Conservation (phyloP, 2,797 vertebrate species). For the Heliangelus exortis region DNA sequence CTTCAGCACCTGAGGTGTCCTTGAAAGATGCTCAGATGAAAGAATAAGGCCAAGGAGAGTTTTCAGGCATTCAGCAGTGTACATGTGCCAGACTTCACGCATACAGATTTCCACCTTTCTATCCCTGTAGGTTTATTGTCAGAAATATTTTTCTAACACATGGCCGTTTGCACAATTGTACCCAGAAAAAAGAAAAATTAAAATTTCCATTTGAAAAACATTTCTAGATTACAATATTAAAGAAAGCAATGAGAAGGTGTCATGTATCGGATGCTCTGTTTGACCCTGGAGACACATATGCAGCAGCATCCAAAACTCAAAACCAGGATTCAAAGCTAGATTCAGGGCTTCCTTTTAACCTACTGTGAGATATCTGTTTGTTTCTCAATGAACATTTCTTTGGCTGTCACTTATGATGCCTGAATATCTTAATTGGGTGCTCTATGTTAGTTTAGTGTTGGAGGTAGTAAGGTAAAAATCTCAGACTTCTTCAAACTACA, state of each 20-base stretch:
- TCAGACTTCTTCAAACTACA: not conserved
- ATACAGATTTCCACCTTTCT: not conserved
- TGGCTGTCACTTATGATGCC: not conserved
- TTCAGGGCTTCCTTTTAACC: not conserved
- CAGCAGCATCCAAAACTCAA: not conserved
- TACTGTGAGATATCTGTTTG: not conserved
- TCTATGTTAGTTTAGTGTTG: not conserved
- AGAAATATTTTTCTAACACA: not conserved
- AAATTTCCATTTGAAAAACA: not conserved
- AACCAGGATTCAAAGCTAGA: not conserved
- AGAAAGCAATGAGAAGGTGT: not conserved
- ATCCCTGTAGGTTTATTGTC: not conserved
- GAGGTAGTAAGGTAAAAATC: not conserved
- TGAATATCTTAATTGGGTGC: not conserved
- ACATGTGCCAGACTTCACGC: not conserved
- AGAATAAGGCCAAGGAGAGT: not conserved
- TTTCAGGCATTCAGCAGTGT: not conserved
- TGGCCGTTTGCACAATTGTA: not conserved
- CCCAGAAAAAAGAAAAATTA: not conserved
- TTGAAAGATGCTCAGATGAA: not conserved
- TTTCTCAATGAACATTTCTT: not conserved
- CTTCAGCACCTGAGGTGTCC: not conserved
- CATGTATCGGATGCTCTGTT: fast-evolving
- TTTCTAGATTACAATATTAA: not conserved
- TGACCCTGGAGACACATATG: not conserved